phyloP scores from a whole-genome alignment of 2,888 invertebrate genomes.

The Melieria omissa region DNA sequence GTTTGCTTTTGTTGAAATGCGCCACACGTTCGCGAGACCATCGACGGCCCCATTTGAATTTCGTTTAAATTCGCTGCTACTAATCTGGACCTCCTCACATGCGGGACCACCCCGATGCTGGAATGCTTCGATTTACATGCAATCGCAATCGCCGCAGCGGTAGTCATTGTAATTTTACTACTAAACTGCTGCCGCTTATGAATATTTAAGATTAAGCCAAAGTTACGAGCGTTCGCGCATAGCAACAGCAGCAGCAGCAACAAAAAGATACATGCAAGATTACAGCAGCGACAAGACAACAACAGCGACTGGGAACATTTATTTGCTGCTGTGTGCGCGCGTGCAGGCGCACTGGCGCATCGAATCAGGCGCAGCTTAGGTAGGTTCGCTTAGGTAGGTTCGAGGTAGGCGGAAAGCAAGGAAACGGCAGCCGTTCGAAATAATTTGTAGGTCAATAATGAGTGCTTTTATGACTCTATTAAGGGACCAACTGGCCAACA shows the following conservation, averaged over 20 bases:
- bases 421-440: constrained; percentile 46
- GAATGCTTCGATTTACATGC: constrained; percentile 36
- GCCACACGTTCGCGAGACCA: constrained; percentile 15
- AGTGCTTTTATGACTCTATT: constrained; percentile 63
- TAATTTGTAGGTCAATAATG: constrained; percentile 65
- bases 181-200: constrained; percentile 48
- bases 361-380: not conserved
- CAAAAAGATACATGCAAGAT: constrained; percentile 1
- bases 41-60: constrained; percentile 28
- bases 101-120: constrained; percentile 36
- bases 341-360: not conserved
- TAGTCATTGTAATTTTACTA: constrained; percentile 20
- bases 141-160: constrained; percentile 1
- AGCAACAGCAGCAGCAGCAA: constrained; percentile 9
- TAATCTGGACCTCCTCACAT: constrained; percentile 16
- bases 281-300: constrained; percentile 11
- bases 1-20: constrained; percentile 25
- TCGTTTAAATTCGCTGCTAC: constrained; percentile 25
- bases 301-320: not conserved
- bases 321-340: not conserved
- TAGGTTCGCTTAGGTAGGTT: not conserved
- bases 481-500: constrained; percentile 50
- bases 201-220: constrained; percentile 55
- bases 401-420: not conserved
- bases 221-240: constrained; percentile 27